A percentile compares a stretch with the other conserved stretches of the same genome.
Conservation (phyloP, 2,797 vertebrate species). For the Danio aesculapii region DNA sequence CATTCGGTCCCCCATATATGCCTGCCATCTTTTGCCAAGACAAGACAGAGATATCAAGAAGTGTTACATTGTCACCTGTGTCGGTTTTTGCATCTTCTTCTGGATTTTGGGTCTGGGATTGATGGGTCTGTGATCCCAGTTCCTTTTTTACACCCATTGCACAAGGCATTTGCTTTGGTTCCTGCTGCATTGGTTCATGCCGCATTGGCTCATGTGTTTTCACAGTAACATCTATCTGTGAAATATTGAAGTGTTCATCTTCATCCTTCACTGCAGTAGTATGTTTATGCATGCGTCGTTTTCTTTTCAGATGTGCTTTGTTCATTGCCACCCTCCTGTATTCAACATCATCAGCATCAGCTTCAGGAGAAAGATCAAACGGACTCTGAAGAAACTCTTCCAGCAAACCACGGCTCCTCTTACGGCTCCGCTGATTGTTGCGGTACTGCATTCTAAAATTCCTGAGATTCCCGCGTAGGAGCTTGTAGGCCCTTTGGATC, state of each 20-base stretch:
- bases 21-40: slow-evolving; percentile 76
- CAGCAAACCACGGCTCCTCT: slow-evolving; percentile 71
- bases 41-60: slow-evolving; percentile 78
- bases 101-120: not conserved
- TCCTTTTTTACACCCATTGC: slow-evolving; percentile 42
- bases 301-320: slow-evolving; percentile 68
- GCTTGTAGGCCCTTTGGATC: slow-evolving; percentile 69
- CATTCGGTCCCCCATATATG: slow-evolving; percentile 67
- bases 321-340: slow-evolving; percentile 44
- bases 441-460: slow-evolving; percentile 69
- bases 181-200: not conserved
- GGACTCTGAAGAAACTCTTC: slow-evolving; percentile 77
- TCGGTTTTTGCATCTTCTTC: not conserved
- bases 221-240: not conserved
- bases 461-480: slow-evolving; percentile 71
- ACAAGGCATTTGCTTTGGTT: not conserved
- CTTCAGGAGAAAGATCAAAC: slow-evolving; percentile 71
- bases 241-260: slow-evolving; percentile 8
- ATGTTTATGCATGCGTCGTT: slow-evolving; percentile 39
- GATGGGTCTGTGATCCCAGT: slow-evolving; percentile 8
- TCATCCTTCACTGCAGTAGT: slow-evolving; percentile 52
- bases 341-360: slow-evolving; percentile 43
- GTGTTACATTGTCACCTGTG: slow-evolving; percentile 64
- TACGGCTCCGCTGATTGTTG: slow-evolving; percentile 75
- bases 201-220: not conserved